Conservation (phyloP, 2,113 vertebrate species). For the Oncorhynchus keta region DNA sequence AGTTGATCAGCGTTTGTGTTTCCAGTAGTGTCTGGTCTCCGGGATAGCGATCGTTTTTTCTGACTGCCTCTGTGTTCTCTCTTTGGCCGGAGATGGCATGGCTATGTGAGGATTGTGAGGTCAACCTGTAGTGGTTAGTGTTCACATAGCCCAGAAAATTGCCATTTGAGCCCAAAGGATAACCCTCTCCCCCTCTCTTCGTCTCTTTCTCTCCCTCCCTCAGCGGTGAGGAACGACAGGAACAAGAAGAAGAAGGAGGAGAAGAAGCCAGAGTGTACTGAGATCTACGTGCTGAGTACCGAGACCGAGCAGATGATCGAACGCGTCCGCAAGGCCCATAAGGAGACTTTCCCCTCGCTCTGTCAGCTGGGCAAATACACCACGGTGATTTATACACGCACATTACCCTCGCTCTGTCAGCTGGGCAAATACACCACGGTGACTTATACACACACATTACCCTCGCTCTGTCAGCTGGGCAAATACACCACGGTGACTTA, state of each 20-base stretch:
- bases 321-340: slow-evolving; percentile 88
- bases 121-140: no score
- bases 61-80: background rate
- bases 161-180: no score
- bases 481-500: no score
- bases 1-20: no score
- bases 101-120: no score
- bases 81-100: no score
- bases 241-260: slow-evolving; percentile 76
- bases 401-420: background rate
- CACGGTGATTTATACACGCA: slow-evolving; percentile 55
- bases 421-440: no score
- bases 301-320: slow-evolving; percentile 93
- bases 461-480: no score
- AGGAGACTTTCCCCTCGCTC: slow-evolving; percentile 89
- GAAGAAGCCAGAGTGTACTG: slow-evolving; percentile 49
- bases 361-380: slow-evolving; percentile 76
- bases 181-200: background rate
- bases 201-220: background rate
- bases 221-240: slow-evolving; percentile 74
- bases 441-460: background rate
- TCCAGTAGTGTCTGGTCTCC: no score
- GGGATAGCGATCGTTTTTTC: background rate
- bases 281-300: slow-evolving; percentile 84
- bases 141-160: no score